Evolutionary conservation across 2,797 vertebrate species (phyloP), one percentile per base, ranked within the genome.

Genomic region (Varecia variegata): DNA sequence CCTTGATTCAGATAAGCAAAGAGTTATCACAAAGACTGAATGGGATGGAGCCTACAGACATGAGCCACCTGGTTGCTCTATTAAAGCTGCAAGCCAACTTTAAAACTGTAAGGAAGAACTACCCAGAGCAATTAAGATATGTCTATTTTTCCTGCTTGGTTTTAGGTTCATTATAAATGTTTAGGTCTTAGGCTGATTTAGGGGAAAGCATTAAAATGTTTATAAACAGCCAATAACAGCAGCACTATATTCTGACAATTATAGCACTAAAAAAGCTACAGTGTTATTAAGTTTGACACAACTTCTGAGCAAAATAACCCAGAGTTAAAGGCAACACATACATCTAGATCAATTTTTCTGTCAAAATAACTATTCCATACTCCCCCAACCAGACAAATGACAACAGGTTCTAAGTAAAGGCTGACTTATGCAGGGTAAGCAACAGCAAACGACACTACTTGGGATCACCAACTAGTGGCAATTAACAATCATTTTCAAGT

Each of bases 401-500:
- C 54, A 92, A 74, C n/a, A 56, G 20, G 9, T 62, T 90, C 67
- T 93, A 81, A 74, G 35, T 38, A 95, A 96, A 12, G 11, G 54
- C 5, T 60, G 45, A 93, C 84, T 81, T 62, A 60, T 18, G 20
- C 30, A 77, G 21, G 8, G 43, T 35, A 80, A 94, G 81, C 18
- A 70, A 54, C 1, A 95, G 43, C 77, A 76, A 83, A 93, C 20
- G 86, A 47, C 70, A 38, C 76, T 71, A 89, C 38, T 32, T 86
- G 43, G 30, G 43, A 65, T 40, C 88, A 27, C 40, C 30, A 87
- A 23, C 40, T 62, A 76, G 50, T 25, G 15, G 60, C 32, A 90
- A 88, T 84, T 90, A 93, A 83, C 17, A 43, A 92, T 35, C 84
- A 82, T 86, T 85, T 95, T 95, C 85, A 79, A 83, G 18, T 83